These are phyloP conservation scores for Phalacrocorax carbo DNA, from an alignment of 2,113 vertebrate species.

Conservation along the genomic window DNA sequence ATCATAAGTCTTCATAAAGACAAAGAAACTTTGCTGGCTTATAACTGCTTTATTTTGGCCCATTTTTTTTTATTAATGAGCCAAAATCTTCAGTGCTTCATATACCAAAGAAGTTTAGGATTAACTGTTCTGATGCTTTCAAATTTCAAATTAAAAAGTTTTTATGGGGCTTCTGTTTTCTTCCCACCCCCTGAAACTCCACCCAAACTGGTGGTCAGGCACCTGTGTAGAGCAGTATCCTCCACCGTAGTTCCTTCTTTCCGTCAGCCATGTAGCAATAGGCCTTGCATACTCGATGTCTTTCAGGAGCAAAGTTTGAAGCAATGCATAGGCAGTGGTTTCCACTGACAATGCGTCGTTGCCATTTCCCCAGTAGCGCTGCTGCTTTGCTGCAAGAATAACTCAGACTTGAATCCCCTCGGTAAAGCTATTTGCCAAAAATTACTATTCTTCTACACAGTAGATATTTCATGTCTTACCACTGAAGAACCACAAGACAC, in stretches of 20 bases:
- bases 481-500: background rate
- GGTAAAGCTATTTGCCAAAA: background rate
- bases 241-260: constrained; percentile 75
- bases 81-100: background rate
- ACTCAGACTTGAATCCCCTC: background rate
- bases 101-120: background rate
- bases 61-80: background rate
- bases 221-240: constrained; percentile 75
- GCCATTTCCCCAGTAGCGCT: constrained; percentile 45
- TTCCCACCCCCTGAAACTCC: background rate
- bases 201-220: background rate
- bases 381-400: constrained; percentile 48
- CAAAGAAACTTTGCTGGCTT: background rate
- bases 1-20: background rate
- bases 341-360: constrained; percentile 71
- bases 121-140: background rate
- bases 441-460: background rate
- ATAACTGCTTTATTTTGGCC: background rate
- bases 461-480: background rate
- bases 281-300: constrained; percentile 53
- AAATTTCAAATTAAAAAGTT: background rate
- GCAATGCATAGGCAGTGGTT: constrained; percentile 78
- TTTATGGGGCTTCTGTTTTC: background rate
- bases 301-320: constrained; percentile 69
- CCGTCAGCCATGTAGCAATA: constrained; percentile 73